Evolutionary conservation across 2,888 invertebrate genomes (phyloP), one percentile per base, ranked within the genome.

Genomic region (Malthinus flaveolus): DNA sequence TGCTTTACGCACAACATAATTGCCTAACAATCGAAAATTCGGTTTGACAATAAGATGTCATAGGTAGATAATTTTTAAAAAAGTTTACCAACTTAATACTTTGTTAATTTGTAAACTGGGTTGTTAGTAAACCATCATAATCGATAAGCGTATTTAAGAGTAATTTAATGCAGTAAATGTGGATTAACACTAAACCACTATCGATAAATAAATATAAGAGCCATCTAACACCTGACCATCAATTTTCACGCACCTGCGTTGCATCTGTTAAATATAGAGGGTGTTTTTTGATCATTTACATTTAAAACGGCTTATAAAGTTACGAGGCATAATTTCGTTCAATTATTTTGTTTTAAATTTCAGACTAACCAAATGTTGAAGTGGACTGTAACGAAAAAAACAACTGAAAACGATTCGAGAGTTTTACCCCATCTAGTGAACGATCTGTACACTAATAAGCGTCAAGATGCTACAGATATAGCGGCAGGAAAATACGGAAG

Each of bases 341-440:
- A 45, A 45, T 34, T 33, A 13, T 10, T 55, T 51, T 10, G 31
- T 56, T 49, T 32, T 52, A 52, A 5, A 15, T 61, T 61, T 49
- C 36, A 61, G 56, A 53, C 12, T 11, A 31, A 61, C 53, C 53
- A 61, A 71, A 86, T 86, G 86, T 78, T 86, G 70, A 86, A 86
- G 81, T 86, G 86, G 86, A 82, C 85, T 50, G 84, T 85, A 55
- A 71, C 70, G 9, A 58, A 51, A 59, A 66, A 64, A 71, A 2
- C 69, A 69, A 49, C 71, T 69, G 23, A 70, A 69, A 36, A 60
- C 32, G 68, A 64, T 62, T 58, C 68, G 64, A 68, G 64, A 59
- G 63, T 51, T 47, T 53, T 54, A 35, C 66, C 64, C 52, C 70
- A 62, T 50, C 61, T 62, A 37, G 15, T 67, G 51, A 51, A 46